Base-by-base conservation (phyloP, 92 coral and sea anemone species). In the Phymanthus crucifer region DNA sequence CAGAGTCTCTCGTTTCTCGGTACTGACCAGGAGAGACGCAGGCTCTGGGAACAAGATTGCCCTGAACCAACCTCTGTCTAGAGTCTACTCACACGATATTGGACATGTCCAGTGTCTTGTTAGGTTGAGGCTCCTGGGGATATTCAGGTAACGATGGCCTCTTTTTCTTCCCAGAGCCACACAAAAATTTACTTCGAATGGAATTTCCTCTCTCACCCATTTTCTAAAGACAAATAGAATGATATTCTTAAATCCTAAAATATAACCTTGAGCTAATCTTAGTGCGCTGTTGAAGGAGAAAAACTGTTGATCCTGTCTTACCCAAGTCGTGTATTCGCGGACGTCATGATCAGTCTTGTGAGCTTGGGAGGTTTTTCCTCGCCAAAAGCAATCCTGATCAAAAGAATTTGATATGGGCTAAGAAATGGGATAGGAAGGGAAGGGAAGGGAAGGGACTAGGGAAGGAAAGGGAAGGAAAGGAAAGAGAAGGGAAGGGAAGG, bases 301-400 rank as follows among this genome's bases (percentile, higher is more conserved):
- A 2, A 8, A 11, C 19, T 1, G 18, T 50, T 12, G 19, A 19
- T 10, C 5, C 58, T 2, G 6, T 48, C 94, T 82, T 58, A 95
- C 98, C 98, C 98, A 95, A 1, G 98, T 90, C 56, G 93, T 85
- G 80, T 95, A 95, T 45, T 95, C 98, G 14, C 98, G 81, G 61
- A 93, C 87, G 69, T 95, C 98, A 14, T 95, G 98, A 17, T 87
- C 91, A 1, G 86, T 80, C 46, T 89, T 85, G 73, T 95, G 98
- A n/a, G 88, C 80, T 16, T 93, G 93, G 26, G 93, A 87, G 19
- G 67, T 68, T 79, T 93, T 93, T 1, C 98, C 98, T 58, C 97
- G 87, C 98, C 97, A 95, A 27, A 95, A 95, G 75, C 98, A 95
- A 56, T 95, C 97, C 98, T 95, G 54, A 4, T 61, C 37, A 34